Conservation (phyloP, 2,888 invertebrate species). For the Herminia tarsipennalis region DNA sequence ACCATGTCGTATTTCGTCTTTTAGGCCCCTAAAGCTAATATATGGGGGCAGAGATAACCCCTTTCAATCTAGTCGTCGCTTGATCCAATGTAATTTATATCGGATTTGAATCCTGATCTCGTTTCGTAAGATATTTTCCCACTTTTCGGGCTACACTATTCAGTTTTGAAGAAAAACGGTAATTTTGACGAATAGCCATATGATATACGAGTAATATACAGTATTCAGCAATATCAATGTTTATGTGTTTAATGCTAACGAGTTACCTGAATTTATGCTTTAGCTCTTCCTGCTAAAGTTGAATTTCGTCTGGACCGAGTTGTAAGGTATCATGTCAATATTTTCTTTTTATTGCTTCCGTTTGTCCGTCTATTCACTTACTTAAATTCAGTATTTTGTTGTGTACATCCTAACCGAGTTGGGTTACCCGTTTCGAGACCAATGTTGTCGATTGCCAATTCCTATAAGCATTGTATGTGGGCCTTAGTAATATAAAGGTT, state of each 20-base stretch:
- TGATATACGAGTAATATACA: conserved; percentile 31
- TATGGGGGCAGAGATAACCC: conserved; percentile 37
- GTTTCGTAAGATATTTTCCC: conserved; percentile 21
- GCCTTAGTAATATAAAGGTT: neutral
- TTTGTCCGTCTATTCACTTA: conserved; percentile 32
- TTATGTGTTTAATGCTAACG: conserved; percentile 18
- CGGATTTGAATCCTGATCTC: conserved; percentile 25
- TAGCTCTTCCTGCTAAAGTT: neutral
- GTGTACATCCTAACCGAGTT: conserved; percentile 18
- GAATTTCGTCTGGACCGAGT: conserved; percentile 4
- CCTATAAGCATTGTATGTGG: neutral
- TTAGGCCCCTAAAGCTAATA: conserved; percentile 39
- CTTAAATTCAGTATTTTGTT: conserved; percentile 27
- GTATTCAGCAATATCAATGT: conserved; percentile 31
- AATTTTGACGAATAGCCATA: conserved; percentile 44
- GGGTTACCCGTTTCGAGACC: neutral
- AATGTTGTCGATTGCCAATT: conserved; percentile 2
- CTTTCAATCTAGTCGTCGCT: conserved; percentile 38
- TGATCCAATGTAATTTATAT: conserved; percentile 40
- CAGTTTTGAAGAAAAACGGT: conserved; percentile 31
- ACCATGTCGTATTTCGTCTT: conserved; percentile 24
- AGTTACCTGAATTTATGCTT: conserved; percentile 13
- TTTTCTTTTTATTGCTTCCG: conserved; percentile 41
- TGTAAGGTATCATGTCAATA: conserved; percentile 30
- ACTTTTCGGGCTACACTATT: conserved; percentile 13